Conservation (phyloP, 2,888 invertebrate genomes). For the Aphidoletes aphidimyza region DNA sequence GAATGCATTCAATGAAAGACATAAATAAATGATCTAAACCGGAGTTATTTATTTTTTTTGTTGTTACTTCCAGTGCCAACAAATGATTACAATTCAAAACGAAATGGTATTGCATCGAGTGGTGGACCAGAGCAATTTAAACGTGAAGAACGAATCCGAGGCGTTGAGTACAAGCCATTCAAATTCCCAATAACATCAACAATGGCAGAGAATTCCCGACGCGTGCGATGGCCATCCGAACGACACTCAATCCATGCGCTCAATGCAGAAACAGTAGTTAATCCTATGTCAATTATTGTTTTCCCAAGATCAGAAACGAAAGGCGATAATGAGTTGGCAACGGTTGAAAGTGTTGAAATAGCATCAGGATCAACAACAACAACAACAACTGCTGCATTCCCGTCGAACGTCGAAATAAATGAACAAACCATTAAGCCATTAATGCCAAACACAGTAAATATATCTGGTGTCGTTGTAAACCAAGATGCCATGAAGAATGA, state of each 20-base stretch:
- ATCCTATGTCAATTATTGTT: background rate
- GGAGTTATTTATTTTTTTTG: background rate
- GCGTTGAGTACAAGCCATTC: background rate
- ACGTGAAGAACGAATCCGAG: slow-evolving; percentile 21
- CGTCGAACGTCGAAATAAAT: too few relatives aligned
- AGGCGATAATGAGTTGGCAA: background rate
- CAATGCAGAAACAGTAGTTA: background rate
- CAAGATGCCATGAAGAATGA: background rate
- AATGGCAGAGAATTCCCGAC: slow-evolving; percentile 1
- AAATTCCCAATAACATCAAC: background rate
- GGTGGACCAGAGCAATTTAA: slow-evolving; percentile 17
- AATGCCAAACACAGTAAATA: background rate
- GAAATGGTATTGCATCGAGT: background rate
- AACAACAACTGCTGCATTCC: background rate
- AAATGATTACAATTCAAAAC: background rate
- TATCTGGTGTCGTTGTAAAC: background rate
- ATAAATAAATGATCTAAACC: too few relatives aligned
- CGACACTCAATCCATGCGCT: background rate
- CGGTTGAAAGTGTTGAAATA: background rate
- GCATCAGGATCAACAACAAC: background rate
- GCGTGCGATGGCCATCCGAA: slow-evolving; percentile 45
- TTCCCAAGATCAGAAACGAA: background rate
- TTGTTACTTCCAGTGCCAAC: background rate
- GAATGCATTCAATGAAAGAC: background rate
- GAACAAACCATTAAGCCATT: too few relatives aligned